Evolutionary conservation across 2,113 vertebrate species (phyloP).

Genomic region (Cyanocitta stelleri): DNA sequence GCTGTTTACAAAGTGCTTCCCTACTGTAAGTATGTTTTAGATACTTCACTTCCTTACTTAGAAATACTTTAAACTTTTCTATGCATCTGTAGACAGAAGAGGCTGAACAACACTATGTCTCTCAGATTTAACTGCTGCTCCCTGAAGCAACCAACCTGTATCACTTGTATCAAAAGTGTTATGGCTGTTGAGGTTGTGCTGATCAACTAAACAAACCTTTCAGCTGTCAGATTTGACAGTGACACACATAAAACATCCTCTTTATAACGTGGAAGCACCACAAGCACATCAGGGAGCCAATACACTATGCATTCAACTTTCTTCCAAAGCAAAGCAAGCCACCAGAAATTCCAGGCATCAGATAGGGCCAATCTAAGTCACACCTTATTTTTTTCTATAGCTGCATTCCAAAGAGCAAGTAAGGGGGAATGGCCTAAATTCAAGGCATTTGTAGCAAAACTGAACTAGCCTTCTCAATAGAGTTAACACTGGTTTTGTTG

Average conservation of each 20-base stretch:
- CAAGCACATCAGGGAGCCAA: neutral
- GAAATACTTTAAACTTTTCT: neutral
- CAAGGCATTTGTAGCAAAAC: neutral
- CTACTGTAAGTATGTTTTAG: neutral
- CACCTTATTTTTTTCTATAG: neutral
- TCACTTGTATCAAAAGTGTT: neutral
- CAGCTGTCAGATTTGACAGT: neutral
- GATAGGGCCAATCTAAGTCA: neutral
- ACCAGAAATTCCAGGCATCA: neutral
- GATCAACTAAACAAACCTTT: conserved; percentile 1
- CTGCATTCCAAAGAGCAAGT: neutral
- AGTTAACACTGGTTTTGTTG: neutral
- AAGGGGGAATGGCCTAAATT: neutral
- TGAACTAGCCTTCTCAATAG: neutral
- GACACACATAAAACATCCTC: neutral
- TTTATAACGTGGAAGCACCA: neutral
- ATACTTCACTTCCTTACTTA: neutral
- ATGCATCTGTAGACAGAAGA: neutral
- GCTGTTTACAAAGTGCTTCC: neutral
- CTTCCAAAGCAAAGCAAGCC: neutral
- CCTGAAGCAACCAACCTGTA: neutral
- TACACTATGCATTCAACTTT: neutral
- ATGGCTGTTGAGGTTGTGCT: neutral
- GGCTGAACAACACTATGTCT: neutral
- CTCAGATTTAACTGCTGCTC: neutral